Base-by-base conservation (phyloP, 1,140 invertebrate genomes). In the Drosophila kohkoa region DNA sequence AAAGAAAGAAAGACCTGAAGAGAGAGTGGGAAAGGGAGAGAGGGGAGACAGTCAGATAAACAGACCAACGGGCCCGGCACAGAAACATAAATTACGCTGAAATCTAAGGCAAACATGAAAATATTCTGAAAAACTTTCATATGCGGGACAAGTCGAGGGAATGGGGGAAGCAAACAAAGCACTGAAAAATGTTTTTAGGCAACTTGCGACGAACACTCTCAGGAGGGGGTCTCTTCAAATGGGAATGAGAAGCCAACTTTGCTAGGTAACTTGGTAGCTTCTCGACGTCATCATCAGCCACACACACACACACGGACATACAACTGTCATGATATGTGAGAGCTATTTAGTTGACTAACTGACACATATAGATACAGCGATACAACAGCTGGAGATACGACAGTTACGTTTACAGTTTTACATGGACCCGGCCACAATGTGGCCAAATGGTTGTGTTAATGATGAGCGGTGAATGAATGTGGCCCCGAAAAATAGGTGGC, bases 11-110 rank as follows among this genome's bases (percentile, higher is more conserved):
- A 38, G 20, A 25, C 20, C 20, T 25, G 20, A 25, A 25, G 20
- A 25, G 35, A 15, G 7, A 13, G 28, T 5, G 43, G 3, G 6
- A 45, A 25, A 25, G 20, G 20, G 4, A 25, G 20, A 25, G 20
- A 25, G 20, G 45, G n/a, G n/a, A 41, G 11, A 57, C 52, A 25
- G 57, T 73, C 67, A 83, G 82, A 81, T 68, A 86, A 76, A 62
- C 66, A 72, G 63, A 81, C 63, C 66, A 66, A 65, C 77, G 49
- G 49, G 69, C 63, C 7, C 68, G 74, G 60, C 82, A 79, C 54
- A 75, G 82, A 87, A 87, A 82, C 82, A 86, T 87, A 86, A 86
- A 86, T 86, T 86, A 82, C 81, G 63, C 64, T 67, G 48, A 70
- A 85, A 80, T 85, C 77, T 77, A 80, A 85, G 81, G 55, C 75